Evolutionary conservation across 2,113 vertebrate species (phyloP).

Genomic region (Heterochromis multidens): DNA sequence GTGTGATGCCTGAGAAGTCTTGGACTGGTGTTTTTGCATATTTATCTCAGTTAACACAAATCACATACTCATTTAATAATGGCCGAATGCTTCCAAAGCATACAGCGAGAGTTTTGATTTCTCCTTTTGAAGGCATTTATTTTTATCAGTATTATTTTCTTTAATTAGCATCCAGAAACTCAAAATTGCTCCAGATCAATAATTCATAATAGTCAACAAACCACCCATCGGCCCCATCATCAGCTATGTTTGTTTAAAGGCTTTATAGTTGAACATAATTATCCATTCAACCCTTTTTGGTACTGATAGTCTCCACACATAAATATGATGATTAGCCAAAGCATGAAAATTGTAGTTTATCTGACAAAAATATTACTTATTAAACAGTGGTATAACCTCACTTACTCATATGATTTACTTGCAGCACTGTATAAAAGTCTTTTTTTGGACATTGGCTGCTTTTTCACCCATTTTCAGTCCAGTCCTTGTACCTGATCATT

Average conservation of each 20-base stretch:
- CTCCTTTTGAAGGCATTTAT: background rate
- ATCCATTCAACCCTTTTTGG: background rate
- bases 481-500: too few relatives aligned
- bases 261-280: background rate
- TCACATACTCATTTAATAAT: background rate
- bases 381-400: background rate
- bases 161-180: accelerated
- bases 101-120: background rate
- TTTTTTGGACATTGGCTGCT: too few relatives aligned
- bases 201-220: background rate
- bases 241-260: too few relatives aligned
- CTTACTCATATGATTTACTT: background rate
- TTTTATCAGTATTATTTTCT: background rate
- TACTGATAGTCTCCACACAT: background rate
- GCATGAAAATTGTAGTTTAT: too few relatives aligned
- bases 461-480: too few relatives aligned
- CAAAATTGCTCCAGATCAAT: background rate
- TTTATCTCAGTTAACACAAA: background rate
- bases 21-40: background rate
- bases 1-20: background rate
- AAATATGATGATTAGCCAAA: background rate
- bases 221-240: too few relatives aligned
- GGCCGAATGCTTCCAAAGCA: accelerated
- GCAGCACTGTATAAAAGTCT: background rate
- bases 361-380: background rate